Conservation (phyloP, 2,888 invertebrate species). For the Caenorhabditis virilis region DNA sequence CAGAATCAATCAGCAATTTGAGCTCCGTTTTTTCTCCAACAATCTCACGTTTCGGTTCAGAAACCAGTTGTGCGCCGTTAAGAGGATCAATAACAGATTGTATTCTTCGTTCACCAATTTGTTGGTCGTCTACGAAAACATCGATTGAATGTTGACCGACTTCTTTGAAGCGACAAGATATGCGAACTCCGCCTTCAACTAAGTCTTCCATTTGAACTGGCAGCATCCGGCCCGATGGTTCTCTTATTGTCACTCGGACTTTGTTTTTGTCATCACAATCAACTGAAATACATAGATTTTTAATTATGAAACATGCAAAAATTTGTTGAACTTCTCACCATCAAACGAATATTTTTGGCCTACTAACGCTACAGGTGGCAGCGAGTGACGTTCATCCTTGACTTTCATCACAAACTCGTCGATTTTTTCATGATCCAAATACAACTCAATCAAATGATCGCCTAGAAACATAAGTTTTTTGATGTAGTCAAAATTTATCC, state of each 20-base stretch:
- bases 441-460: slow-evolving; percentile 57
- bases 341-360: slow-evolving; percentile 57
- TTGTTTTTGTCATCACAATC: slow-evolving; percentile 50
- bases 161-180: slow-evolving; percentile 52
- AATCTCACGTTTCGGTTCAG: slow-evolving; percentile 43
- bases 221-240: slow-evolving; percentile 50
- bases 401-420: slow-evolving; percentile 33
- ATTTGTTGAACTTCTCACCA: slow-evolving; percentile 12
- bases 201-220: slow-evolving; percentile 56
- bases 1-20: slow-evolving; percentile 47
- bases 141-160: slow-evolving; percentile 45
- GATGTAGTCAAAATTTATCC: neutral
- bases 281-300: slow-evolving; percentile 16
- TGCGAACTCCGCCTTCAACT: slow-evolving; percentile 50
- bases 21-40: slow-evolving; percentile 45
- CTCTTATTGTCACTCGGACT: slow-evolving; percentile 55
- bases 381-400: slow-evolving; percentile 23
- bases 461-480: slow-evolving; percentile 34
- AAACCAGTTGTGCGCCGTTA: slow-evolving; percentile 49
- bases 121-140: slow-evolving; percentile 45
- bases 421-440: slow-evolving; percentile 44
- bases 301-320: neutral
- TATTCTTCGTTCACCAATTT: slow-evolving; percentile 40
- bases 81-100: slow-evolving; percentile 46
- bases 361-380: slow-evolving; percentile 47